Percentiles rank a stretch among this genome's conserved stretches.
phyloP scores from a whole-genome alignment of 2,113 vertebrate species.

The Chunga burmeisteri region DNA sequence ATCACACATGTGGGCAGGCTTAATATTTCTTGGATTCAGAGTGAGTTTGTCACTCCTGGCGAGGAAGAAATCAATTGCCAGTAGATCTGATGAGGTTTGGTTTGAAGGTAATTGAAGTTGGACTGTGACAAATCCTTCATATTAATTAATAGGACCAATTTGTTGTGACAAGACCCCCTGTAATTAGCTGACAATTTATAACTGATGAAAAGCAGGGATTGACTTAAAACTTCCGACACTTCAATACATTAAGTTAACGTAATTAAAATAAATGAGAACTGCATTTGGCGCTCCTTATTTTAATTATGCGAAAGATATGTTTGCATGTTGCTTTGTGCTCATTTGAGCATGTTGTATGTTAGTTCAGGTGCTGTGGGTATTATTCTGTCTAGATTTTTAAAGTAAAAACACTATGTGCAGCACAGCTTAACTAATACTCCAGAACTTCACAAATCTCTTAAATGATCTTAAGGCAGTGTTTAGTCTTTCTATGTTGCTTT shows the following conservation, averaged over 20 bases:
- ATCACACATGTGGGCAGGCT: neutral
- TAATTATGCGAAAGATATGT: neutral
- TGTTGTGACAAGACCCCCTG: neutral
- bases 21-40: neutral
- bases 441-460: neutral
- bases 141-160: neutral
- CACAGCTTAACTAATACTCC: neutral
- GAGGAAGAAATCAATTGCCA: neutral
- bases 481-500: neutral
- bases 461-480: neutral
- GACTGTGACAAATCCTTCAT: neutral
- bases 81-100: neutral
- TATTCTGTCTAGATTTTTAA: neutral
- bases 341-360: neutral
- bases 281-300: neutral
- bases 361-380: neutral
- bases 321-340: neutral
- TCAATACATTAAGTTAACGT: neutral
- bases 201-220: neutral
- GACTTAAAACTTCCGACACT: neutral
- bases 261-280: constrained; percentile 15
- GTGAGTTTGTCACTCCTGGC: neutral
- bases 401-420: neutral
- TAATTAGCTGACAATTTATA: neutral
- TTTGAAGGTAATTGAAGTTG: constrained; percentile 4